Evolutionary conservation across 1,140 invertebrate genomes (phyloP), one percentile per base, ranked within the genome.

Genomic region (Caenorhabditis tropicalis): DNA sequence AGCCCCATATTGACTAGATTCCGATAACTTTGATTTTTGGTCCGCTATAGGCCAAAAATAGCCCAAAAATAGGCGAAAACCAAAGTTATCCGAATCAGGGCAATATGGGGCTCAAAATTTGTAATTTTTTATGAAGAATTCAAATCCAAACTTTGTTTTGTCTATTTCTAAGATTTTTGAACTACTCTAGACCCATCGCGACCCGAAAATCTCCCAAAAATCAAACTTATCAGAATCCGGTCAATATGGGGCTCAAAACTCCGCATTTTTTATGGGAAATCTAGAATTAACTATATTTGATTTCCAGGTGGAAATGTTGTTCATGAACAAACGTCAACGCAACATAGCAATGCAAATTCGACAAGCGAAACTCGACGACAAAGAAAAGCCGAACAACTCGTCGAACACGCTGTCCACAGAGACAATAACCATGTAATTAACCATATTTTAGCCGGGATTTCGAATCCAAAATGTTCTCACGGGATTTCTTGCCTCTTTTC

Each of bases 261-360:
- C n/a, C n/a, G n/a, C n/a, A n/a, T n/a, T n/a, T n/a, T n/a, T n/a
- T n/a, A n/a, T n/a, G n/a, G n/a, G n/a, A n/a, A n/a, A n/a, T n/a
- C n/a, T n/a, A n/a, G n/a, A n/a, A n/a, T n/a, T n/a, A n/a, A n/a
- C n/a, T n/a, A n/a, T n/a, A n/a, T n/a, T n/a, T n/a, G n/a, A n/a
- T n/a, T 56, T 56, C 2, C n/a, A 74, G 65, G 65, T 74, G 2
- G 65, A 74, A 74, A 74, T 74, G 65, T 36, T 74, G n/a, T 74
- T 74, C 65, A 74, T 74, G 65, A 74, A 74, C 65, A 74, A 74
- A 46, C 65, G 65, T 9, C 65, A 74, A 74, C 65, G 65, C 33
- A 74, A 74, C 65, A 74, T 74, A 5, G 65, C 65, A 19, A 74
- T 74, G 65, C 65, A 74, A 74, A 46, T 24, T 24, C 65, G 65